Base-by-base conservation (phyloP, 2,113 vertebrate species). In the Pelvicachromis taeniatus region DNA sequence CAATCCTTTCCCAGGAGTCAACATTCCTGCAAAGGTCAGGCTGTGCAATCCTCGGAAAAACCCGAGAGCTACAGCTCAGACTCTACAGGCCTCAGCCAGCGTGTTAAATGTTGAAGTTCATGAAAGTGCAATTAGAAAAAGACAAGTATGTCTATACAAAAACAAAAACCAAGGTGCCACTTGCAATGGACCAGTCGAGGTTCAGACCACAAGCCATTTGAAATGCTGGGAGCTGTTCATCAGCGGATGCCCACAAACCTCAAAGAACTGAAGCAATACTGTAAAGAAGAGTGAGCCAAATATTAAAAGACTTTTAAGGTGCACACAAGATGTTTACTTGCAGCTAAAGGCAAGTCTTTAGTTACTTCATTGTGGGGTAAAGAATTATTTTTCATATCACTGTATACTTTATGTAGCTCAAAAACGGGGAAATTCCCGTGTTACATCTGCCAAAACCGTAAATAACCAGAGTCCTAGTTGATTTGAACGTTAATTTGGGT, bases 11-110 rank as follows among this genome's bases (percentile, higher is more conserved):
- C 42, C 68, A 31, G 16, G 42, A 48, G 68, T 48, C 42, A 3
- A 29, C 14, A 1, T 73, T 29, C 40, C 23, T 48, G 65, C 65
- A 29, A 17, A 70, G 65, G 13, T 45, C 65, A 26, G 4, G 14
- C 65, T 38, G 21, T 0, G 8, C 65, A 29, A 0, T 17, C 21
- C 40, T 48, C 0, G 0, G 65, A 45, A 73, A 73, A 73, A 48
- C 68, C 50, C 4, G 19, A 52, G 17, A 52, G 17, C 7, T 52
- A 9, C 50, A 10, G n/a, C 50, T 12, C 68, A 50, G 68, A 31
- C 68, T 50, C 23, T 73, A 31, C 68, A 1, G 42, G 23, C 42
- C 42, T 73, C 68, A 31, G 42, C 19, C 48, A 73, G 6, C 68
- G 26, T 48, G 40, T 29, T 73, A 73, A 48, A 73, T 48, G 14